Base-by-base conservation (phyloP, 1,140 invertebrate species). In the Lasaia peninsularis region DNA sequence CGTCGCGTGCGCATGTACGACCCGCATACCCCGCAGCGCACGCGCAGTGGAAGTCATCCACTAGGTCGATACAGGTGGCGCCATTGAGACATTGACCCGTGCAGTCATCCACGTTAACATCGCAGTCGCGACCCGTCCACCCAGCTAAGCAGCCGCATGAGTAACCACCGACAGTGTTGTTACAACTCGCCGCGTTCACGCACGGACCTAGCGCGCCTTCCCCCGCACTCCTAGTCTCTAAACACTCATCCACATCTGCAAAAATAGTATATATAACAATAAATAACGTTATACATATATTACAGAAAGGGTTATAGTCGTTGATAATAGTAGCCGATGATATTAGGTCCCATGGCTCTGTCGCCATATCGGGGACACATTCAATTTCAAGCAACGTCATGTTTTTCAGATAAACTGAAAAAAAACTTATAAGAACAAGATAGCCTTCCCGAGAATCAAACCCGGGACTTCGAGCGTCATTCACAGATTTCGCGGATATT, bases 81-180 rank as follows among this genome's bases (percentile, higher is more conserved):
- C 94, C 95, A 87, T 98, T 94, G 63, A 94, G 91, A 86, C 96
- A 98, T 72, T 97, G 96, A 2, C 94, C 95, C 7, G 93, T 91
- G 87, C 98, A 99, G 79, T 95, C 95, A 81, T 97, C 93, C 75
- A 98, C 96, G 83, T 98, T 96, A 70, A 94, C 92, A 67, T 95
- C 94, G 88, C 97, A 98, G 67, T 95, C 94, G 79, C 95, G 94
- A 14, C 93, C 96, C 6, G 93, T 94, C 95, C 97, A 99, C 18
- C 98, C 96, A 51, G 93, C 92, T 34, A 93, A 89, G 83, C 95
- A 94, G 65, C 93, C 88, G 83, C 96, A 98, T 71, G 92, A 90
- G 82, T 97, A 98, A 55, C 96, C 95, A 0, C 97, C 97, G 2
- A 92, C 92, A 24, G 94, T 88, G 86, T 96, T 96, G 68, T 93